Percentiles rank a stretch among this genome's conserved stretches.
Conservation (phyloP, 2,797 vertebrate genomes). For the Sebastes paucispinis region DNA sequence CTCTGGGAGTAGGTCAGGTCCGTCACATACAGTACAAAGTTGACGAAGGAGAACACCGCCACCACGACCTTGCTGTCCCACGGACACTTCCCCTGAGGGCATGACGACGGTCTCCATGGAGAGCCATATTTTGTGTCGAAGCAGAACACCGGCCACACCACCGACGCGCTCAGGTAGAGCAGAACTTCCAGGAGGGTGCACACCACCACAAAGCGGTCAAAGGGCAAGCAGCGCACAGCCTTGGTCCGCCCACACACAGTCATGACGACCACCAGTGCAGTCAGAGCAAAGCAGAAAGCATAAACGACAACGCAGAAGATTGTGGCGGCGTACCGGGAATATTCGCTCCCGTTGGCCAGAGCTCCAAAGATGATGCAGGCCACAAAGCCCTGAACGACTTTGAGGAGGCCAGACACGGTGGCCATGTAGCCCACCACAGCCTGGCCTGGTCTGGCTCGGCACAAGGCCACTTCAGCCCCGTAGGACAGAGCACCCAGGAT, state of each 20-base stretch:
- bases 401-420: constrained; percentile 89
- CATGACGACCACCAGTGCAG: constrained; percentile 83
- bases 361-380: constrained; percentile 92
- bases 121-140: constrained; percentile 92
- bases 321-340: constrained; percentile 80
- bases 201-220: constrained; percentile 87
- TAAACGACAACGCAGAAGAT: constrained; percentile 92
- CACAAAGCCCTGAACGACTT: constrained; percentile 92
- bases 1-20: constrained; percentile 91
- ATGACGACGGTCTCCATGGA: constrained; percentile 80
- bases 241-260: constrained; percentile 85
- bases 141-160: constrained; percentile 94
- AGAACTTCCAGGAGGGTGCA: constrained; percentile 88
- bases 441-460: constrained; percentile 86
- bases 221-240: constrained; percentile 82
- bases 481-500: constrained; percentile 85
- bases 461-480: constrained; percentile 84
- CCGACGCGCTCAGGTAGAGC: constrained; percentile 89
- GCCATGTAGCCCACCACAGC: constrained; percentile 91
- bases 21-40: constrained; percentile 85
- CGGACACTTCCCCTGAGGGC: constrained; percentile 85
- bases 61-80: constrained; percentile 95
- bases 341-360: constrained; percentile 86
- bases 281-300: constrained; percentile 86
- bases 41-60: constrained; percentile 89